These are phyloP conservation scores for Parazoanthus swiftii DNA, from an alignment of 92 coral and sea anemone genomes.

Conservation along the genomic window DNA sequence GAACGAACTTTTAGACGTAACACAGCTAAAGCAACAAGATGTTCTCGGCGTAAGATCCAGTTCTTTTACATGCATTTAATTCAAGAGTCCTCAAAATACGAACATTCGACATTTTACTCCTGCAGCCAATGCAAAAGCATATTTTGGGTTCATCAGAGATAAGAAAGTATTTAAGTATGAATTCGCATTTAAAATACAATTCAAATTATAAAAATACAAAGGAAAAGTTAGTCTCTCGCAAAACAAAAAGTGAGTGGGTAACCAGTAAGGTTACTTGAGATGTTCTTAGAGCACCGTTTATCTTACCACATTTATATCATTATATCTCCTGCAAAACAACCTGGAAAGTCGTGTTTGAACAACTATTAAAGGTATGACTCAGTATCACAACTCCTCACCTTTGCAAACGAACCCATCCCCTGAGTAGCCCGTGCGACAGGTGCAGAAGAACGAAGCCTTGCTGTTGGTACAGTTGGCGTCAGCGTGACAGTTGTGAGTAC, in stretches of 20 bases:
- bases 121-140: not conserved
- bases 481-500: not conserved
- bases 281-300: no score
- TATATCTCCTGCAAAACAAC: not conserved
- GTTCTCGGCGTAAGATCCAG: not conserved
- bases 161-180: no score
- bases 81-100: no score
- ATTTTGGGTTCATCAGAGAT: not conserved
- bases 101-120: not conserved
- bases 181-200: no score
- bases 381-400: constrained; percentile 22
- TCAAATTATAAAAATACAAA: not conserved
- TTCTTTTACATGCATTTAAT: no score
- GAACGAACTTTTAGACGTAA: not conserved
- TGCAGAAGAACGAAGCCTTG: constrained; percentile 16
- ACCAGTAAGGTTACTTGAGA: no score
- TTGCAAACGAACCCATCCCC: constrained; percentile 6
- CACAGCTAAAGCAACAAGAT: not conserved
- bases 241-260: not conserved
- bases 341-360: not conserved
- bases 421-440: constrained; percentile 14
- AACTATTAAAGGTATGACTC: no score
- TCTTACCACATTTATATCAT: no score
- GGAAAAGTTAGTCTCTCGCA: not conserved
- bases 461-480: constrained; percentile 27